A percentile compares a stretch with the other conserved stretches of the same genome.
Evolutionary conservation across 2,113 vertebrate genomes (phyloP).

Genomic region (Neodontobutis hainanensis): DNA sequence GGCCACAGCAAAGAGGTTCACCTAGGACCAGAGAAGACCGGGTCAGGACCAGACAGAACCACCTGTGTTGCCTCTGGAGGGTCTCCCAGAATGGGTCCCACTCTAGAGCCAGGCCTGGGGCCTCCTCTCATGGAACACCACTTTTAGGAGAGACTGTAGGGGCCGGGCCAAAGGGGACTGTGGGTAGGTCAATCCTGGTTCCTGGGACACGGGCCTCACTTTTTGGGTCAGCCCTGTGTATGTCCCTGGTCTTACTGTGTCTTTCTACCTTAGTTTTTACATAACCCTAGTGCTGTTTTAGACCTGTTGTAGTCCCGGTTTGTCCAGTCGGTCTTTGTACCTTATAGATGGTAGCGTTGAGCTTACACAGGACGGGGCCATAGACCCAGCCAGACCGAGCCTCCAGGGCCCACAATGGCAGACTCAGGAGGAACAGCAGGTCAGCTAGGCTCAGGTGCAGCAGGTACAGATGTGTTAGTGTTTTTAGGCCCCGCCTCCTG

Average conservation of each 20-base stretch:
- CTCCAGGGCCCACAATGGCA: constrained; percentile 88
- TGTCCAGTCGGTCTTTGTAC: neutral
- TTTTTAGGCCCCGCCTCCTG: constrained; percentile 79
- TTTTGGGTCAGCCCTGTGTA: too few relatives aligned
- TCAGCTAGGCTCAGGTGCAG: constrained; percentile 86
- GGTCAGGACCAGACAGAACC: neutral
- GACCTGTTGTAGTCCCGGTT: neutral
- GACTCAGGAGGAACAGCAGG: constrained; percentile 85
- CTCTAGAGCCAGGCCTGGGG: too few relatives aligned
- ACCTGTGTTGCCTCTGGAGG: too few relatives aligned
- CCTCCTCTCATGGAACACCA: too few relatives aligned
- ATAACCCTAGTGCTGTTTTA: neutral
- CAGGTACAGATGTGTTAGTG: constrained; percentile 85
- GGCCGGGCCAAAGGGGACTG: too few relatives aligned
- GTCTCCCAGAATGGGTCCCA: too few relatives aligned
- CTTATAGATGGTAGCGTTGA: constrained; percentile 83
- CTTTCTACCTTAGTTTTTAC: too few relatives aligned
- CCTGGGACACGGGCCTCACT: too few relatives aligned
- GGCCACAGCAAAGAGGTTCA: constrained; percentile 88
- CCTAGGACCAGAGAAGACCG: constrained; percentile 2
- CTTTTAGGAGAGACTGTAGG: too few relatives aligned
- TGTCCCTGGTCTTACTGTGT: too few relatives aligned
- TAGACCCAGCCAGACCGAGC: constrained; percentile 81
- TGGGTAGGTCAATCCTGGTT: too few relatives aligned
- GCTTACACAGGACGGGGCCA: constrained; percentile 79